Conservation (phyloP, 2,797 vertebrate species). For the Pseudochaenichthys georgianus region DNA sequence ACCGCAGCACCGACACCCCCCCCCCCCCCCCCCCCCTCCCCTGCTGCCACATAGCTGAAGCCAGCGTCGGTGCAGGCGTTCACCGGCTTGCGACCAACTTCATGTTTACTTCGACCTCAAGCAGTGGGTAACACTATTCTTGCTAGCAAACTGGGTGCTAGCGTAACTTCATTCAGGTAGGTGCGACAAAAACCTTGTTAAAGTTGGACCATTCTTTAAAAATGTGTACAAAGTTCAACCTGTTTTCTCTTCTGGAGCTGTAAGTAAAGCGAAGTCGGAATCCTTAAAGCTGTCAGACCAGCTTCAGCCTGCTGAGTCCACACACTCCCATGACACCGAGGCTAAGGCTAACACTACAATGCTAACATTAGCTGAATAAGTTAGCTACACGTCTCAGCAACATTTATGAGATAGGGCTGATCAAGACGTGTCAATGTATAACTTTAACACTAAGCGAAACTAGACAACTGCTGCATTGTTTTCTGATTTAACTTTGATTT, state of each 20-base stretch:
- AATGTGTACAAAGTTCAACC: constrained; percentile 12
- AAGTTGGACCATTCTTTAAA: background rate
- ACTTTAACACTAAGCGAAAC: background rate
- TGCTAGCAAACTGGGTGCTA: constrained; percentile 17
- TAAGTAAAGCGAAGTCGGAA: constrained; percentile 29
- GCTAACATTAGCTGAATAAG: constrained; percentile 48
- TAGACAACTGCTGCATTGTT: background rate
- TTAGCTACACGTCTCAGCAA: background rate
- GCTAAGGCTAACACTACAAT: constrained; percentile 31
- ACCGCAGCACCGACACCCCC: constrained; percentile 30
- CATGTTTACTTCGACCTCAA: constrained; percentile 55
- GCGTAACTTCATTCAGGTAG: constrained; percentile 36
- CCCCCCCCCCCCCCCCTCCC: constrained; percentile 50
- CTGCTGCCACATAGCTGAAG: constrained; percentile 77
- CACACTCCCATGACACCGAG: constrained; percentile 40
- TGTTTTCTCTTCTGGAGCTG: background rate
- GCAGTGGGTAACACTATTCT: constrained; percentile 1
- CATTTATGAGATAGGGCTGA: background rate
- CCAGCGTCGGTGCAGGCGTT: constrained; percentile 59
- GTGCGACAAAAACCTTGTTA: background rate
- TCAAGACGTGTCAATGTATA: background rate
- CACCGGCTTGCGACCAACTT: constrained; percentile 55
- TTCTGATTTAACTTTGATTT: constrained; percentile 39
- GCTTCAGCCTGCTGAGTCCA: constrained; percentile 57
- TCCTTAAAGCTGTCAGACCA: constrained; percentile 69